Percentiles rank a stretch among this genome's conserved stretches.
phyloP scores from a whole-genome alignment of 2,113 vertebrate species.

The Pseudopipra pipra region DNA sequence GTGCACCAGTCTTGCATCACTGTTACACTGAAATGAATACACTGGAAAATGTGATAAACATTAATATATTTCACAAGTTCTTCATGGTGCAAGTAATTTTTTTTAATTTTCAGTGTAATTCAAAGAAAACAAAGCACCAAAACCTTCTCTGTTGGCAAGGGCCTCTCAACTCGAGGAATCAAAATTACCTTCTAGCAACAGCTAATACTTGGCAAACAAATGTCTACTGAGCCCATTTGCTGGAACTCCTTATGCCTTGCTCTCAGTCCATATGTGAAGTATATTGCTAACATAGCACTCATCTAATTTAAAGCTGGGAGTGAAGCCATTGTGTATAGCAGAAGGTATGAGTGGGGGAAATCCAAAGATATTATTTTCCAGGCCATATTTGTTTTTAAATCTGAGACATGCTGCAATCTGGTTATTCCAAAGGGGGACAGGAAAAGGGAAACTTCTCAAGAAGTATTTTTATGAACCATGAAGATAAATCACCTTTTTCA shows the following conservation, averaged over 20 bases:
- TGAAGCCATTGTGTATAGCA: conserved; percentile 16
- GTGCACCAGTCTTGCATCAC: neutral
- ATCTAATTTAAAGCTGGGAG: conserved; percentile 32
- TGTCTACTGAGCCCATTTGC: neutral
- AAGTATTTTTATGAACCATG: conserved; percentile 9
- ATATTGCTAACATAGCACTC: conserved; percentile 15
- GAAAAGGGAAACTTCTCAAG: conserved; percentile 22
- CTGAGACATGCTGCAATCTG: neutral
- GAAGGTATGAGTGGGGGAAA: conserved; percentile 22
- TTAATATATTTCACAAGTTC: neutral
- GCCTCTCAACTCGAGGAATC: neutral
- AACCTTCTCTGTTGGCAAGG: neutral
- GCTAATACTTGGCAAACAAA: neutral
- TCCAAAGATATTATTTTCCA: conserved; percentile 28
- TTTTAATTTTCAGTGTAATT: neutral
- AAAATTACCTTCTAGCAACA: neutral
- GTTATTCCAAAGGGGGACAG: neutral
- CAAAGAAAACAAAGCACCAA: neutral
- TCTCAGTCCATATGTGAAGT: neutral
- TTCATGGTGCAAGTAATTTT: neutral
- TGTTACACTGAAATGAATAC: neutral
- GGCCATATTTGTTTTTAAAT: conserved; percentile 39
- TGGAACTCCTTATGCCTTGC: conserved; percentile 3
- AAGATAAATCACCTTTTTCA: conserved; percentile 27
- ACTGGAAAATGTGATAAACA: neutral